phyloP scores from a whole-genome alignment of 2,113 vertebrate genomes.

The Calyptomena viridis region DNA sequence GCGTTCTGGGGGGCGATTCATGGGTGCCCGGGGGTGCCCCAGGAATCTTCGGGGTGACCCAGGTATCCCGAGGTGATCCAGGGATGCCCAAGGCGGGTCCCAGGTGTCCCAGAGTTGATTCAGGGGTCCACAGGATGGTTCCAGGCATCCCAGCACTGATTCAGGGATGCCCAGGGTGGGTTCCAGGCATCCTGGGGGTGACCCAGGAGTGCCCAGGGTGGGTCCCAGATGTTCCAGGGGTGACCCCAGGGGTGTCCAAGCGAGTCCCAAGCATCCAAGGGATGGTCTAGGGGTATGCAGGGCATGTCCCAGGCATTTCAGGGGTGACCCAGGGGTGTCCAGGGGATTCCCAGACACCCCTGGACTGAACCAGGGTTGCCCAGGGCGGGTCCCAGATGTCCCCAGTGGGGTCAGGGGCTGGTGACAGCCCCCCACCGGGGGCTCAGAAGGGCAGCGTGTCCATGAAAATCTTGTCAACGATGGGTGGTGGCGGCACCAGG shows the following conservation, averaged over 20 bases:
- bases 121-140: background rate
- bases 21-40: background rate
- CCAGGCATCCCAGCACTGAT: background rate
- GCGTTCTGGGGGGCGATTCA: background rate
- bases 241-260: background rate
- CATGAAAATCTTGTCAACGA: slow-evolving; percentile 95
- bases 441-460: slow-evolving; percentile 92
- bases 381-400: background rate
- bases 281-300: background rate
- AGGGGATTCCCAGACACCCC: background rate
- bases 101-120: background rate
- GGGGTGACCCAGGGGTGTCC: background rate
- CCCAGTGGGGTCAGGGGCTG: background rate
- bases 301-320: background rate
- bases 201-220: background rate
- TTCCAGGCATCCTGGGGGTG: background rate
- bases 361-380: background rate
- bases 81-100: background rate
- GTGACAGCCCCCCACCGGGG: background rate
- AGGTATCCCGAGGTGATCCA: background rate
- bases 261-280: background rate
- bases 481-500: slow-evolving; percentile 88
- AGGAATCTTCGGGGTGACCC: background rate
- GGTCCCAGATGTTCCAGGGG: background rate
- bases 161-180: background rate